Percentiles rank a stretch among this genome's conserved stretches.
Evolutionary conservation across 37 sponge, comb jelly and placozoan genomes (phyloP).

Genomic region (Lycopodina hypogea): DNA sequence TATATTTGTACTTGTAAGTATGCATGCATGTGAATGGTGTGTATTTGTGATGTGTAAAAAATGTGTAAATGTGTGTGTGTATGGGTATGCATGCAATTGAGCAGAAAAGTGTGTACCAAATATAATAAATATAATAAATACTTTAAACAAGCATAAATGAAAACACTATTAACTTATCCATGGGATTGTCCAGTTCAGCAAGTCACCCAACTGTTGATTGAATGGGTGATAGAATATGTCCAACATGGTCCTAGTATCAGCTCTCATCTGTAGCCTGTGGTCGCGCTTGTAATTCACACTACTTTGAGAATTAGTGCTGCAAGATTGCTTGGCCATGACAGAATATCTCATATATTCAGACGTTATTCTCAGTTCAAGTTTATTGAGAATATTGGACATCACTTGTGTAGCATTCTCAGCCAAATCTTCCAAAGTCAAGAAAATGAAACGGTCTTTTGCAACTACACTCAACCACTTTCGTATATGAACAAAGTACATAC

Average conservation of each 20-base stretch:
- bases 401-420: not conserved
- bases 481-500: constrained; percentile 32
- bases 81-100: no score
- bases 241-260: constrained; percentile 25
- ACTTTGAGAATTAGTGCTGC: not conserved
- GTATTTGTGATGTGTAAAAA: no score
- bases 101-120: no score
- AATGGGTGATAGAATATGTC: constrained; percentile 36
- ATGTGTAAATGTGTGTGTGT: no score
- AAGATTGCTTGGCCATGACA: no score
- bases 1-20: no score
- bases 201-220: constrained; percentile 8
- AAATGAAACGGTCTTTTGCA: constrained; percentile 21
- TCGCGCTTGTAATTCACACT: constrained; percentile 10
- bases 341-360: no score
- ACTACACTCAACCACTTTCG: constrained; percentile 49
- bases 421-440: constrained; percentile 38
- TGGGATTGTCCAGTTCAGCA: constrained; percentile 2
- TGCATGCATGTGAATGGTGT: no score
- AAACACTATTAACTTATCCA: no score
- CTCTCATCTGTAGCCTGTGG: constrained; percentile 32
- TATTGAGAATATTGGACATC: not conserved
- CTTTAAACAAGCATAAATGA: no score
- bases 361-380: not conserved
- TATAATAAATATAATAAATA: no score